These are phyloP conservation scores for Papilio glaucus DNA, from an alignment of 1,140 invertebrate genomes.

Conservation along the genomic window DNA sequence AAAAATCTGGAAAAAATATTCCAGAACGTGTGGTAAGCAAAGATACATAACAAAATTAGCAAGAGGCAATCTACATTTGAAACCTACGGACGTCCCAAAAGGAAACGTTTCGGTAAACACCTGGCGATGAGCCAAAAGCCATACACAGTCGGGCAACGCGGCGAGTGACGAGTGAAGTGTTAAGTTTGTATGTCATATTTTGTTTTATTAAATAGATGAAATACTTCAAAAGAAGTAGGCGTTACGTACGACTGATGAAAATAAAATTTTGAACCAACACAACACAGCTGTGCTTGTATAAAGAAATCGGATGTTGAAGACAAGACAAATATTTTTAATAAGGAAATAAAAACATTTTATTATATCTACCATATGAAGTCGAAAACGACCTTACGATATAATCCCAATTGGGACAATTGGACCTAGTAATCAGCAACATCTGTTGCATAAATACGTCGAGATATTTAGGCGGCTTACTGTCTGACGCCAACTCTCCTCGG, in stretches of 20 bases:
- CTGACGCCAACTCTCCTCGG: no score
- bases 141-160: not conserved
- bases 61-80: slow-evolving; percentile 27
- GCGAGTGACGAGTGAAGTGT: not conserved
- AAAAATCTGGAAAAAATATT: not conserved
- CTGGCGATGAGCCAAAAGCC: slow-evolving; percentile 6
- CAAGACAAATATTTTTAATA: no score
- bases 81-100: slow-evolving; percentile 17
- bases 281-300: slow-evolving; percentile 13
- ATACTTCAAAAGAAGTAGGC: not conserved
- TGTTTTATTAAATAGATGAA: not conserved
- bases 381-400: no score
- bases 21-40: not conserved
- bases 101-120: slow-evolving; percentile 25
- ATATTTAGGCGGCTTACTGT: no score
- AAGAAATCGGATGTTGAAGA: not conserved
- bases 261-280: not conserved
- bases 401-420: not conserved
- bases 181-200: not conserved
- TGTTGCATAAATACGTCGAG: no score
- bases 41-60: slow-evolving; percentile 20
- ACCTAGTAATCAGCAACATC: not conserved
- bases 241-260: slow-evolving; percentile 13
- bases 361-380: no score
- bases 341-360: not conserved